phyloP scores from a whole-genome alignment of 2,113 vertebrate genomes.

The Pachyramphus minor region DNA sequence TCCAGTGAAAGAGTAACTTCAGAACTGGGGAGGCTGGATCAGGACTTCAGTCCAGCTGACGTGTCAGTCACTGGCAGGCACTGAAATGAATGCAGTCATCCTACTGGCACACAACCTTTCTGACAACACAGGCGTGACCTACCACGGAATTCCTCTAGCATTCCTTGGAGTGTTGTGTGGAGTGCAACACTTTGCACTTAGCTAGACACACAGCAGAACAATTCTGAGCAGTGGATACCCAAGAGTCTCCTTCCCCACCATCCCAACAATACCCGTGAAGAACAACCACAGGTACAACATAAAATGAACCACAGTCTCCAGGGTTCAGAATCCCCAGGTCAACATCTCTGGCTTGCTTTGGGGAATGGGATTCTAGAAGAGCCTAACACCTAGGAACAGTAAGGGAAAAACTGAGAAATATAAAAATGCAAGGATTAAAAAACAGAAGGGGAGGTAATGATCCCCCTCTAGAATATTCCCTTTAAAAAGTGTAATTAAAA shows the following conservation, averaged over 20 bases:
- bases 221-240: neutral
- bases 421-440: constrained; percentile 43
- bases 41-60: neutral
- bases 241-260: neutral
- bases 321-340: neutral
- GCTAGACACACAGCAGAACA: neutral
- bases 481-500: constrained; percentile 54
- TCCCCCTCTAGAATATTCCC: constrained; percentile 8
- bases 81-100: neutral
- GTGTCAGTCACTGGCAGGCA: neutral
- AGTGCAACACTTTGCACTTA: neutral
- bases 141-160: neutral
- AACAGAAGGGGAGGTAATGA: neutral
- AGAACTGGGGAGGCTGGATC: neutral
- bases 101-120: neutral
- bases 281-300: neutral
- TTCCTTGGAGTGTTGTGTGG: neutral
- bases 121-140: neutral
- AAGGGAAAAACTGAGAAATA: neutral
- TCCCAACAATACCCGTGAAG: neutral
- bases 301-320: neutral
- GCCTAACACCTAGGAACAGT: neutral
- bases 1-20: neutral
- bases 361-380: neutral
- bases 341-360: neutral